Evolutionary conservation across 2,797 vertebrate genomes (phyloP).

Genomic region (Urocyon cinereoargenteus): DNA sequence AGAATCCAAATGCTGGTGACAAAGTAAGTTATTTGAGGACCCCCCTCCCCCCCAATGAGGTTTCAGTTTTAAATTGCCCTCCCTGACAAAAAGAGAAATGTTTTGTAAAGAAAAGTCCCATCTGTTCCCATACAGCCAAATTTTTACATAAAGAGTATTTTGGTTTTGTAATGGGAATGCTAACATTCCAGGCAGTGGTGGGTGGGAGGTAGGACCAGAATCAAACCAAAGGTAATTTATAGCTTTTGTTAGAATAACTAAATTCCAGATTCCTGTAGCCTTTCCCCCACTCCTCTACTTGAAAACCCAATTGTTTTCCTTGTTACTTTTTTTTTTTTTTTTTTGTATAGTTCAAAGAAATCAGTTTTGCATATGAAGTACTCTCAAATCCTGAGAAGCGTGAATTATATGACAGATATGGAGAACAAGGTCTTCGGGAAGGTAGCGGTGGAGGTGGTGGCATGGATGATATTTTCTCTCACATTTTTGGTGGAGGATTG

Average conservation of each 20-base stretch:
- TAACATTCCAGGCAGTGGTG: neutral
- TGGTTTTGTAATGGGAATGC: neutral
- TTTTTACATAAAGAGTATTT: neutral
- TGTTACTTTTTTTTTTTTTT: slow-evolving; percentile 58
- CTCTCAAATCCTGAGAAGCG: slow-evolving; percentile 98
- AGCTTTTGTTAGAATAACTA: neutral
- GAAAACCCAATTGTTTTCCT: slow-evolving; percentile 62
- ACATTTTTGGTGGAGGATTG: slow-evolving; percentile 98
- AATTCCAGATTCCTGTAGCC: neutral
- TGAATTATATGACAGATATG: slow-evolving; percentile 97
- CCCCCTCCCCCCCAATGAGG: neutral
- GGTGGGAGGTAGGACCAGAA: neutral
- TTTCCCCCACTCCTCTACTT: neutral
- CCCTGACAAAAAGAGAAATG: neutral
- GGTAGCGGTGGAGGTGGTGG: slow-evolving; percentile 95
- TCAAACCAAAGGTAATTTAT: neutral
- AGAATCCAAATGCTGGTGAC: slow-evolving; percentile 98
- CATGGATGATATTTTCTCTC: slow-evolving; percentile 99
- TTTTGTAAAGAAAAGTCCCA: neutral
- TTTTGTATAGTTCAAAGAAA: slow-evolving; percentile 98
- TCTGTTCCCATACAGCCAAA: neutral
- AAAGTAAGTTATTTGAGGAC: slow-evolving; percentile 91
- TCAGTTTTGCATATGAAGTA: slow-evolving; percentile 99
- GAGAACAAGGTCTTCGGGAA: slow-evolving; percentile 98
- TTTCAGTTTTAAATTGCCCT: slow-evolving; percentile 20